Evolutionary conservation across 1,140 invertebrate genomes (phyloP).

Genomic region (Babylonia areolata): DNA sequence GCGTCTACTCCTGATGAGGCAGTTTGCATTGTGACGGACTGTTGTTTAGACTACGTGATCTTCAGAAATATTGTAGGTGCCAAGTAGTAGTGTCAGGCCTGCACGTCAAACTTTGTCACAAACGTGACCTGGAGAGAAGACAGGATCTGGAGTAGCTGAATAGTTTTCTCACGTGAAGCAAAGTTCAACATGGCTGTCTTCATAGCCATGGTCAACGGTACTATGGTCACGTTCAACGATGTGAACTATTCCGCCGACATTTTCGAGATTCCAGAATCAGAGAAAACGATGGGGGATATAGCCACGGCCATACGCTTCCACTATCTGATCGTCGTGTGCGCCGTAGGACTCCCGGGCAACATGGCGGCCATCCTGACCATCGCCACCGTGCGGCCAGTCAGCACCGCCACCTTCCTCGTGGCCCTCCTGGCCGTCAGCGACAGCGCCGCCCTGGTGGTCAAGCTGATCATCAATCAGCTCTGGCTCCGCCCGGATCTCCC

Average conservation of each 20-base stretch:
- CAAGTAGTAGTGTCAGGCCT: no score
- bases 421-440: conserved; percentile 24
- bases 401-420: not conserved
- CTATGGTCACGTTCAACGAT: not conserved
- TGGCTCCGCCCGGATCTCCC: no score
- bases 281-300: not conserved
- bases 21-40: no score
- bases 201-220: not conserved
- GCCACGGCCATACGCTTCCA: not conserved
- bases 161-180: not conserved
- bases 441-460: conserved; percentile 14
- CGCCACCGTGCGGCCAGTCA: not conserved
- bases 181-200: not conserved
- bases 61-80: no score
- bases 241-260: not conserved
- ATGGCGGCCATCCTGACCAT: conserved; percentile 1
- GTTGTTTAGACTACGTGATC: no score
- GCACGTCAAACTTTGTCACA: no score
- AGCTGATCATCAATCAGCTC: not conserved
- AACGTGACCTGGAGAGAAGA: no score
- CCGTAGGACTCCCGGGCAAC: not conserved
- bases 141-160: no score
- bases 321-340: not conserved
- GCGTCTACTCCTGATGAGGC: no score
- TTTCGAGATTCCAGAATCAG: no score